Evolutionary conservation across 1,140 invertebrate genomes (phyloP).

Genomic region (Cherax destructor): DNA sequence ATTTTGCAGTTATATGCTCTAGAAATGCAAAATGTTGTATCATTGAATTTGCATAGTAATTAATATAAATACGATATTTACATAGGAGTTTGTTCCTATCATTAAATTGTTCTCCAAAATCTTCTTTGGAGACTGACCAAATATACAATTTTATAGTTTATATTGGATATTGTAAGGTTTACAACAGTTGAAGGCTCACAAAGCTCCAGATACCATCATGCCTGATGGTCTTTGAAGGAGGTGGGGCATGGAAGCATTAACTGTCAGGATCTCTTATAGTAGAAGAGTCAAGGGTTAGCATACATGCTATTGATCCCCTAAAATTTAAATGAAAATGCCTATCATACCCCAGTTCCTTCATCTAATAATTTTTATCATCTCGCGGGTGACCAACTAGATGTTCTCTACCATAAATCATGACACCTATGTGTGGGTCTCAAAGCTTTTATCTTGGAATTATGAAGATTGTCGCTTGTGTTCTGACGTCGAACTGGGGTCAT

Average conservation of each 20-base stretch:
- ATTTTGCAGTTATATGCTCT: conserved; percentile 38
- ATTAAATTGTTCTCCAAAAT: conserved; percentile 23
- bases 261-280: not conserved
- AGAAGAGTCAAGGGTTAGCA: not conserved
- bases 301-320: not conserved
- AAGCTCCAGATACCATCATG: conserved; percentile 23
- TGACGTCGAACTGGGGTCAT: conserved; percentile 46
- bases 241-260: conserved; percentile 36
- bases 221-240: conserved; percentile 47
- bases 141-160: conserved; percentile 13
- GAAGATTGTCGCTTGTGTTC: conserved; percentile 55
- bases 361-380: conserved; percentile 32
- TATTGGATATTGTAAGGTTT: conserved; percentile 31
- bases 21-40: conserved; percentile 17
- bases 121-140: conserved; percentile 38
- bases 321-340: not conserved
- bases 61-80: conserved; percentile 28
- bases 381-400: conserved; percentile 60
- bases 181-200: conserved; percentile 17
- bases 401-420: conserved; percentile 4
- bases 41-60: conserved; percentile 1
- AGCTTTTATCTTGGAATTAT: conserved; percentile 11
- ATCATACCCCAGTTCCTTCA: conserved; percentile 44
- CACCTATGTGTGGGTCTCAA: conserved; percentile 21
- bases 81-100: not conserved